Evolutionary conservation across 2,113 vertebrate genomes (phyloP).

Genomic region (Anhinga rufa): DNA sequence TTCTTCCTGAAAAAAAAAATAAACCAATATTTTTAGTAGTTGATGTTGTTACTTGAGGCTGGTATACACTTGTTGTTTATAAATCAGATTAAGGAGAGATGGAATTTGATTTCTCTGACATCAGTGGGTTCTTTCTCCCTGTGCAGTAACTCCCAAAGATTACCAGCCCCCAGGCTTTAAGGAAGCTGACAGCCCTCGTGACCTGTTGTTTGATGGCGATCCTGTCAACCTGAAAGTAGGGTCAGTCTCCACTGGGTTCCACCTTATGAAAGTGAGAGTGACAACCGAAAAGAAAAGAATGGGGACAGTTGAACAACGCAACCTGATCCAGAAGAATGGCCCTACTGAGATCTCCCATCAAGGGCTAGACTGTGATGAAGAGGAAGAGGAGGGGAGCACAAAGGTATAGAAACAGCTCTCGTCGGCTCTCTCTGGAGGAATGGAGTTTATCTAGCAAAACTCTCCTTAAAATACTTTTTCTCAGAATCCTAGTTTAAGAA

Average conservation of each 20-base stretch:
- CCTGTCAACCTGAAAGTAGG: constrained; percentile 69
- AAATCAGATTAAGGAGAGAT: background rate
- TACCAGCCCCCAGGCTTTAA: constrained; percentile 79
- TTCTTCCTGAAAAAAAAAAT: background rate
- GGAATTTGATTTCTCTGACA: background rate
- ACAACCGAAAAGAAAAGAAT: constrained; percentile 66
- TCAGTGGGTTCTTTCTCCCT: background rate
- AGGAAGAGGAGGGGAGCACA: constrained; percentile 58
- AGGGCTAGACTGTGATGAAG: constrained; percentile 71
- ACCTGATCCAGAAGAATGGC: background rate
- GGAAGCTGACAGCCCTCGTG: constrained; percentile 34
- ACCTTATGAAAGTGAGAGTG: constrained; percentile 71
- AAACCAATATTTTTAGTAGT: background rate
- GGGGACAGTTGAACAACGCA: background rate
- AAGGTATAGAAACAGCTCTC: constrained; percentile 40
- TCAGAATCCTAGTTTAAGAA: background rate
- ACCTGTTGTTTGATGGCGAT: constrained; percentile 66
- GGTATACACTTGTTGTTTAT: background rate
- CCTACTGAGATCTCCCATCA: constrained; percentile 62
- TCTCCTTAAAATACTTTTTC: background rate
- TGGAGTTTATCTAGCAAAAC: background rate
- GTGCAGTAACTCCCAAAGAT: constrained; percentile 72
- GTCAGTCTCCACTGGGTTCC: constrained; percentile 68
- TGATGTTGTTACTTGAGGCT: background rate
- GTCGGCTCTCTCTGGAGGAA: background rate